A percentile compares a stretch with the other conserved stretches of the same genome.
Evolutionary conservation across 2,888 invertebrate species (phyloP).

Genomic region (Scaptomyza parva): DNA sequence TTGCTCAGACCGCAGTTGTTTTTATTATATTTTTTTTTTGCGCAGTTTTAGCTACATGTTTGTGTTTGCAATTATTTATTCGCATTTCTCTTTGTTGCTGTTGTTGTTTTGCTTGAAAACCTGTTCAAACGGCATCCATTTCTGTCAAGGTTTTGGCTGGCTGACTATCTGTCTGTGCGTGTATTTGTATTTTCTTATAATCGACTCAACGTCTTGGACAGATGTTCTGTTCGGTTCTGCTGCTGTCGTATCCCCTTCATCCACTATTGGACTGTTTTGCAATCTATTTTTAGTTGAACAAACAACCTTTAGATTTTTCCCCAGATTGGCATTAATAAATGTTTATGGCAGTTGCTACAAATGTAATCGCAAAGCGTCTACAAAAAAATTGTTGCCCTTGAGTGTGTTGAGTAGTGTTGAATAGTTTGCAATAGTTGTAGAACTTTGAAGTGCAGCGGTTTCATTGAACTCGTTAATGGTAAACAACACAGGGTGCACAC

Average conservation of each 20-base stretch:
- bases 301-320: constrained; percentile 50
- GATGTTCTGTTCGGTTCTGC: constrained; percentile 37
- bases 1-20: constrained; percentile 45
- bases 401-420: neutral
- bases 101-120: constrained; percentile 55
- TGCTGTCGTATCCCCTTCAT: neutral
- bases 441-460: neutral
- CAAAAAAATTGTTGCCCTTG: neutral
- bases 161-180: constrained; percentile 33
- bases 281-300: constrained; percentile 57
- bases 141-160: constrained; percentile 62
- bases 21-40: constrained; percentile 15
- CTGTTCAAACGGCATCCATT: constrained; percentile 57
- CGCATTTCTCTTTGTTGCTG: constrained; percentile 63
- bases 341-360: neutral
- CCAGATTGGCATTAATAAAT: constrained; percentile 39
- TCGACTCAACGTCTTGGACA: constrained; percentile 42
- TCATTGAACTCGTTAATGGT: neutral
- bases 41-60: constrained; percentile 34
- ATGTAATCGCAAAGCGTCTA: neutral
- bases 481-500: constrained; percentile 1
- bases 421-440: neutral
- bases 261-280: constrained; percentile 19
- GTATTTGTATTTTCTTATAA: constrained; percentile 41
- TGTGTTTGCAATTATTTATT: constrained; percentile 47